Base-by-base conservation (phyloP, 2,888 invertebrate species). In the Ypsolopha sequella region DNA sequence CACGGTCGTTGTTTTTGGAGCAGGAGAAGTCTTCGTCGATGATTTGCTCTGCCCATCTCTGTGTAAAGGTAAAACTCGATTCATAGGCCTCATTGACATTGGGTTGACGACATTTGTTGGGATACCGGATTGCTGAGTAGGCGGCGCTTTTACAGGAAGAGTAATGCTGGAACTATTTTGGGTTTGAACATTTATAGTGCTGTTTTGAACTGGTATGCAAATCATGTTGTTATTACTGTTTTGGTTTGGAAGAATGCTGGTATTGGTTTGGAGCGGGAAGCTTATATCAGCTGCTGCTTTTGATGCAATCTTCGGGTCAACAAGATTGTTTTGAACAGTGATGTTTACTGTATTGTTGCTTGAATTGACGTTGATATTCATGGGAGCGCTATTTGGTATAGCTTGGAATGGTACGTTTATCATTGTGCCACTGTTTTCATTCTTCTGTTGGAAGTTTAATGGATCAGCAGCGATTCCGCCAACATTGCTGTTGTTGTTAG, bases 51-150 rank as follows among this genome's bases (percentile, higher is more conserved):
- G 88, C 7, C 88, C 88, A 51, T 90, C 89, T 56, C 93, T 91
- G 62, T 93, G 93, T 88, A 94, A 91, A 8, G 94, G 94, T 50
- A 94, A 66, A 1, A 94, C 94, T 56, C 94, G 88, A 66, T 93
- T 94, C 88, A 93, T 94, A 43, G 94, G 94, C 53, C 93, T 82
- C 73, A 78, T 87, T 6, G 82, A 80, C 78, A 91, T 89, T 1
- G 92, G 92, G 65, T 91, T 91, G 0, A 92, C 92, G 50, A 92
- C 90, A 68, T 92, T 92, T 9, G 91, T 92, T 13, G 92, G 92
- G 60, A 92, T 90, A 38, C 88, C 88, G 54, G 80, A 81, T 61
- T 89, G 88, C 64, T 89, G 90, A 55, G 90, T 89, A 9, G 88
- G 82, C 36, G 88, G 86, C 51, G 90, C 89, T 61, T 89, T 89